Evolutionary conservation across 2,797 vertebrate species (phyloP), one percentile per base, ranked within the genome.

Genomic region (Uromys caudimaculatus): DNA sequence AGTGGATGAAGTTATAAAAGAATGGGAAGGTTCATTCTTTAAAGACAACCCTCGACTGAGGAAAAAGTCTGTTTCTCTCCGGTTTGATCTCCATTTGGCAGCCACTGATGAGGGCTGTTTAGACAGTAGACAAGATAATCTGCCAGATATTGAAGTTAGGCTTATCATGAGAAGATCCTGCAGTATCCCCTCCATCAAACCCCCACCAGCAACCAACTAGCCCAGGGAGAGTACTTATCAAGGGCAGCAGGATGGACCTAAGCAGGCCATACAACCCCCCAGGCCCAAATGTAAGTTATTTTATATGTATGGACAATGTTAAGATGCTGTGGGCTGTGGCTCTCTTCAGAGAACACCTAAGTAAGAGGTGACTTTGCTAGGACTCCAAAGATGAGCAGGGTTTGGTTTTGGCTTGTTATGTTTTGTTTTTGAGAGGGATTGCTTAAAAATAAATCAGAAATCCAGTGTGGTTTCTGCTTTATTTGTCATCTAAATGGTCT

Each of bases 21-120:
- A 99, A 97, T 99, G 99, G 99, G 99, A 99, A 98, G 99, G 99
- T 27, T 99, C 99, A 10, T 99, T 99, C 98, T 99, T 99, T 98
- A 99, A 99, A 98, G 99, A 99, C 98, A 99, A 99, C 97, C 99
- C 99, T 38, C 99, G 99, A 90, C 98, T 99, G 97, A 98, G 99
- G 92, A 99, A 99, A 99, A 99, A 99, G 97, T 99, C 99, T 0
- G 99, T 99, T 97, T 99, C 99, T 0, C 98, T 99, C 97, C 99
- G 99, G 78, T 99, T 99, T 60, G 99, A 99, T 97, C 99, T 99
- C 78, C 99, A 99, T 98, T 99, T 99, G 0, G 99, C 99, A 35
- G 99, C 99, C 0, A 97, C 97, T 0, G 99, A 99, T 0, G 99
- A 99, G 73, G 99, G 99, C 0, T 99, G 99, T 27, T 97, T 98